Percentiles rank a stretch among this genome's conserved stretches.
These are phyloP conservation scores for Rhaphigaster nebulosa DNA, from an alignment of 2,888 invertebrate species.

Conservation along the genomic window DNA sequence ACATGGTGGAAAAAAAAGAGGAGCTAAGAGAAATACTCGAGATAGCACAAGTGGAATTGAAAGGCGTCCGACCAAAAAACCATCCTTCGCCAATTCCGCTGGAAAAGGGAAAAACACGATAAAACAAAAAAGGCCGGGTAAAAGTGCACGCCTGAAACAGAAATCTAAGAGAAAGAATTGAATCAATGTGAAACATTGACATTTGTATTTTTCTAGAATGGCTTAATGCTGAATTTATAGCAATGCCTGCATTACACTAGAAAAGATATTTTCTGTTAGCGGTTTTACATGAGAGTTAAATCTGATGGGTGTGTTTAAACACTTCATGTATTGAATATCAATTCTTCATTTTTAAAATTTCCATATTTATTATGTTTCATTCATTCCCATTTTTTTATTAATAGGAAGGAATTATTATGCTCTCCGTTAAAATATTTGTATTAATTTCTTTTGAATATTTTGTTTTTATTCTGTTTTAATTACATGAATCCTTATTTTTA, in stretches of 20 bases:
- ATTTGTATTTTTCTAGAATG: neutral
- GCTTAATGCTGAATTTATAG: no score
- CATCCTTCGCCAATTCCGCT: constrained; percentile 64
- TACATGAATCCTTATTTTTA: neutral
- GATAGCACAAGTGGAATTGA: constrained; percentile 81
- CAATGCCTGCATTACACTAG: neutral
- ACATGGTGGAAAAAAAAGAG: constrained; percentile 95
- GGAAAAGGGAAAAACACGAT: constrained; percentile 47
- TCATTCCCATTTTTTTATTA: no score
- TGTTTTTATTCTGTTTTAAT: neutral
- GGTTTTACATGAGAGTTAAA: no score
- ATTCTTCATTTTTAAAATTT: no score
- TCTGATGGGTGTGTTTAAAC: no score
- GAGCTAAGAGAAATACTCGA: constrained; percentile 87
- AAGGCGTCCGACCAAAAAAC: constrained; percentile 59
- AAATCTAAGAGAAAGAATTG: constrained; percentile 68
- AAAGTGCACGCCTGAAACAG: constrained; percentile 70
- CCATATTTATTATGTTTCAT: no score
- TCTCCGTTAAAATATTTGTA: neutral
- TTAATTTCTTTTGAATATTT: neutral
- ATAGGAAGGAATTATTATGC: neutral
- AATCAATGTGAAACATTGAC: neutral
- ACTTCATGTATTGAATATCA: no score
- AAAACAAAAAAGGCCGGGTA: constrained; percentile 69
- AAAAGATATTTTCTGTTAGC: neutral